A percentile compares a stretch with the other conserved stretches of the same genome.
phyloP scores from a whole-genome alignment of 2,113 vertebrate genomes.

The Helogale parvula region DNA sequence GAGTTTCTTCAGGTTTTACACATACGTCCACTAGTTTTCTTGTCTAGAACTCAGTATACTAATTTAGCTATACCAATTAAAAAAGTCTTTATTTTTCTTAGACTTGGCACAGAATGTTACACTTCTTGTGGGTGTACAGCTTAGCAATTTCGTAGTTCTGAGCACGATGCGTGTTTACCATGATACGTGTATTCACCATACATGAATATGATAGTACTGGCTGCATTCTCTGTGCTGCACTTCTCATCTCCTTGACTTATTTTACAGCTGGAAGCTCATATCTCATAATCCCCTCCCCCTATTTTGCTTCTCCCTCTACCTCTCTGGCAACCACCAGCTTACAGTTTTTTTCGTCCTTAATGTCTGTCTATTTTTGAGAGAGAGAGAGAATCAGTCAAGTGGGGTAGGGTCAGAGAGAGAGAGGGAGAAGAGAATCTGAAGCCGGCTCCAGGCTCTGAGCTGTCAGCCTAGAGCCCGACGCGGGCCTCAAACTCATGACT shows the following conservation, averaged over 20 bases:
- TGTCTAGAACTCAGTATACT: neutral
- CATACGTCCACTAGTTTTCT: neutral
- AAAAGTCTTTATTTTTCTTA: neutral
- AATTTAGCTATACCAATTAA: neutral
- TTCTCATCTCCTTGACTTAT: neutral
- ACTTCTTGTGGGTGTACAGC: neutral
- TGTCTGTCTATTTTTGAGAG: too few species aligned
- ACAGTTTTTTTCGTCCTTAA: too few species aligned
- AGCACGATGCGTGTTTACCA: neutral
- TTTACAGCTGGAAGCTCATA: neutral
- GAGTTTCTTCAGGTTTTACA: neutral
- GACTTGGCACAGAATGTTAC: neutral
- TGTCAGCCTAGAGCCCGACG: too few species aligned
- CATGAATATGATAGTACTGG: neutral
- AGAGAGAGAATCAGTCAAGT: too few species aligned
- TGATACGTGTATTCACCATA: neutral
- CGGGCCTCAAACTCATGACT: too few species aligned
- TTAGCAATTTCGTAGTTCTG: neutral
- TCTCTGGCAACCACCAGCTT: neutral
- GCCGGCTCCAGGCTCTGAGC: too few species aligned
- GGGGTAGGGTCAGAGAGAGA: too few species aligned
- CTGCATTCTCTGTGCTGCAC: neutral
- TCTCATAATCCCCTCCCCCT: neutral
- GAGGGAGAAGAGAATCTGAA: too few species aligned
- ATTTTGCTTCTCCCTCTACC: neutral